Percentiles rank a stretch among this genome's conserved stretches.
These are phyloP conservation scores for Calyptomena viridis DNA, from an alignment of 2,113 vertebrate species.

Conservation along the genomic window DNA sequence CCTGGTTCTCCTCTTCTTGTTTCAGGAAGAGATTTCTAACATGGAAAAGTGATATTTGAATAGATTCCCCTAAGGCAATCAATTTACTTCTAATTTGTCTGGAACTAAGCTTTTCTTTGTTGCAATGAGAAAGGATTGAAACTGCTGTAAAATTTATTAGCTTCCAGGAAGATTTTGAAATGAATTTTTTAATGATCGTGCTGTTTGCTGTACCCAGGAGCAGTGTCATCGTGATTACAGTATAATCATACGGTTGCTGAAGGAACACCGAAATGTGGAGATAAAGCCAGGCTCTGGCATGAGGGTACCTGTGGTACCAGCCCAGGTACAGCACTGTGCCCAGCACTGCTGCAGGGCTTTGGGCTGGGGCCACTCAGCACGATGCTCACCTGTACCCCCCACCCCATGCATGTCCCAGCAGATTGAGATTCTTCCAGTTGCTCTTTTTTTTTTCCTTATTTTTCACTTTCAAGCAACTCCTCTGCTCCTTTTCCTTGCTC, in stretches of 20 bases:
- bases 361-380: neutral
- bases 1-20: constrained; percentile 51
- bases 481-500: constrained; percentile 44
- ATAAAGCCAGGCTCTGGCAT: neutral
- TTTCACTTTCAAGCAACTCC: constrained; percentile 4
- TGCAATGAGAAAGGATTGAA: constrained; percentile 76
- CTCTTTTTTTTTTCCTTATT: neutral
- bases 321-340: rapidly evolving
- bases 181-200: constrained; percentile 74
- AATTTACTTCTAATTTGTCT: constrained; percentile 86
- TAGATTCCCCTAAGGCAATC: constrained; percentile 79
- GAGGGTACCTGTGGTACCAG: neutral
- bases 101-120: constrained; percentile 81
- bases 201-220: constrained; percentile 74
- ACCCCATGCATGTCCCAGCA: rapidly evolving
- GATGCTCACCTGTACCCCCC: rapidly evolving
- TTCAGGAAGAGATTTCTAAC: constrained; percentile 73
- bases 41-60: constrained; percentile 79
- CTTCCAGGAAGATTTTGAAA: constrained; percentile 80
- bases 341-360: rapidly evolving
- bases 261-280: constrained; percentile 17
- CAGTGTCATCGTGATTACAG: constrained; percentile 57
- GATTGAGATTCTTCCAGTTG: neutral
- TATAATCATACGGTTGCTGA: constrained; percentile 55
- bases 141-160: constrained; percentile 78